Conservation (phyloP, 2,888 invertebrate genomes). For the Campopleginae sp. region DNA sequence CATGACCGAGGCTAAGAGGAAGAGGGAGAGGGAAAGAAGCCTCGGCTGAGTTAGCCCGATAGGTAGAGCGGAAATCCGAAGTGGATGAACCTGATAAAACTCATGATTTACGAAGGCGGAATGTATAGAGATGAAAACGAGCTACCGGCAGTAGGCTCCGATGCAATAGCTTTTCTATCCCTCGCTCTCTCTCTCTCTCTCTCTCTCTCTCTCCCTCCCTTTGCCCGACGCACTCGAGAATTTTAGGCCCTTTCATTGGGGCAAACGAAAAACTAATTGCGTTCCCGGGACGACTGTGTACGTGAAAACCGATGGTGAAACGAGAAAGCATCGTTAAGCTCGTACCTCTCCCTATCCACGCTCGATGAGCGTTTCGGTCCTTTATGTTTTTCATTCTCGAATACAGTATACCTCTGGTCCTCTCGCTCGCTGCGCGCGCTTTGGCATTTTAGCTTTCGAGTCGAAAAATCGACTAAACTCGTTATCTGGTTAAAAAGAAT, state of each 20-base stretch:
- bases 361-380: conserved; percentile 43
- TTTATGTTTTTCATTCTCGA: conserved; percentile 44
- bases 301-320: conserved; percentile 57
- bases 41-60: conserved; percentile 77
- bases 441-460: conserved; percentile 55
- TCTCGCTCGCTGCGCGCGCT: conserved; percentile 1
- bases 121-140: conserved; percentile 51
- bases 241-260: conserved; percentile 54
- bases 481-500: conserved; percentile 69
- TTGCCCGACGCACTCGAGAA: conserved; percentile 42
- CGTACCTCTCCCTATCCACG: conserved; percentile 43
- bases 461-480: conserved; percentile 71
- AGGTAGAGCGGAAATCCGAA: conserved; percentile 82
- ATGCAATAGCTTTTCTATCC: conserved; percentile 38
- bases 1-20: conserved; percentile 42
- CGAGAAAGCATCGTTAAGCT: conserved; percentile 64
- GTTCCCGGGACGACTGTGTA: conserved; percentile 66
- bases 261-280: conserved; percentile 75
- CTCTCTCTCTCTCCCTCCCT: not conserved
- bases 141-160: not conserved
- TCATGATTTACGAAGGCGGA: conserved; percentile 81
- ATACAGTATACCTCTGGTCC: not conserved
- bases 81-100: conserved; percentile 82
- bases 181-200: conserved; percentile 62
- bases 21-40: not conserved